phyloP scores from a whole-genome alignment of 1,140 invertebrate genomes.

The Daktulosphaira vitifoliae region DNA sequence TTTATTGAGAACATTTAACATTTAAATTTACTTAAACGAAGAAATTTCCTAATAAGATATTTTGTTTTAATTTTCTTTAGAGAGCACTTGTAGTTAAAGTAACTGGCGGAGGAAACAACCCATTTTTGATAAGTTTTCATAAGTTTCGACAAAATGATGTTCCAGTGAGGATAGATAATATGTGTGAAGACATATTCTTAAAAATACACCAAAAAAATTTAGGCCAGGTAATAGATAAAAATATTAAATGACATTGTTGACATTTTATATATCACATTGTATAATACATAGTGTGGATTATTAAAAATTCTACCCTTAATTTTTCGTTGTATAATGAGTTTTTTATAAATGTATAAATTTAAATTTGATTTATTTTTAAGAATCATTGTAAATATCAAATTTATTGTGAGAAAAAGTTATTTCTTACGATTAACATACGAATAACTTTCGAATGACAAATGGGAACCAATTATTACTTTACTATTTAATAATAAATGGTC shows the following conservation, averaged over 20 bases:
- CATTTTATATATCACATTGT: too few relatives aligned
- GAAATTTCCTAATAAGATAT: not conserved
- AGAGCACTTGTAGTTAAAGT: conserved; percentile 64
- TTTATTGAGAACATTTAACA: not conserved
- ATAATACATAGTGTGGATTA: too few relatives aligned
- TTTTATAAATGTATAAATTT: too few relatives aligned
- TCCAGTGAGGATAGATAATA: conserved; percentile 68
- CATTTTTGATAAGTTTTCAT: conserved; percentile 62
- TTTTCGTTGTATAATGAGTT: too few relatives aligned
- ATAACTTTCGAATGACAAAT: too few relatives aligned
- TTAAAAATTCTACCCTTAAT: too few relatives aligned
- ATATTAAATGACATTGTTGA: too few relatives aligned
- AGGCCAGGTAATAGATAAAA: conserved; percentile 45
- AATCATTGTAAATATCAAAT: too few relatives aligned
- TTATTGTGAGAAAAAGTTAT: not conserved
- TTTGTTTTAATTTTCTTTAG: conserved; percentile 44
- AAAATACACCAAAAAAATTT: conserved; percentile 67
- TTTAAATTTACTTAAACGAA: not conserved
- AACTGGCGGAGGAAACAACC: conserved; percentile 58
- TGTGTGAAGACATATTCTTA: conserved; percentile 70
- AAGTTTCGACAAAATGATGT: conserved; percentile 61
- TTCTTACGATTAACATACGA: too few relatives aligned
- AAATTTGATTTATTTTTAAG: too few relatives aligned
- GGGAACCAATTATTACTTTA: too few relatives aligned
- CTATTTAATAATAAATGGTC: too few relatives aligned